Evolutionary conservation across 1,140 invertebrate species (phyloP), one percentile per base, ranked within the genome.

Genomic region (Tetraneura akinire): DNA sequence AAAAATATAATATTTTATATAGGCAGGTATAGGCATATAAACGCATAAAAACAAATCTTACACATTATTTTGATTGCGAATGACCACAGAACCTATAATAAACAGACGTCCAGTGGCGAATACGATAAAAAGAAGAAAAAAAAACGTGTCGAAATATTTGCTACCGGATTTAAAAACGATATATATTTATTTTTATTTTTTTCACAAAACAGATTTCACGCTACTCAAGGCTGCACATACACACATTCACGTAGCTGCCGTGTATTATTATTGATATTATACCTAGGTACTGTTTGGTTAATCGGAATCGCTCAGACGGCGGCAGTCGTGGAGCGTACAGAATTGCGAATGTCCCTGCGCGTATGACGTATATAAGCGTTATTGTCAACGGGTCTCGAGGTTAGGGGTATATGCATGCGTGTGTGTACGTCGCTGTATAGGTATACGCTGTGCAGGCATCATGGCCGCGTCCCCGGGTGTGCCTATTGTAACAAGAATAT

Each of bases 61-160:
- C 23, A 5, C 26, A 13, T 21, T 51, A 51, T 71, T 71, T 71
- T 71, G 68, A 71, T 71, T 29, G 68, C 23, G 14, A 51, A 51
- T 29, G 45, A 71, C 68, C 68, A 18, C 68, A 71, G 16, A 66
- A 13, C 16, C 8, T 42, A 68, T 21, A 45, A 71, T 51, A 51
- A n/a, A 18, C 4, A 51, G 68, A 29, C 68, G 68, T 49, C 23
- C 68, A 18, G 68, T 18, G 68, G 23, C 13, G 45, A 18, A 21
- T 3, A 6, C 21, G 42, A n/a, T 32, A 42, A 42, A 66, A 29
- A 32, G 2, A 62, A 29, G 1, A 26, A 62, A 62, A 29, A 76
- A 78, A 62, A 78, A 62, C 13, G 74, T 78, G 74, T 78, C 53
- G 74, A 78, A 78, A 78, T 78, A 78, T 78, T 78, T 62, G 71